phyloP scores from a whole-genome alignment of 2,113 vertebrate genomes.

The Xenopus borealis region DNA sequence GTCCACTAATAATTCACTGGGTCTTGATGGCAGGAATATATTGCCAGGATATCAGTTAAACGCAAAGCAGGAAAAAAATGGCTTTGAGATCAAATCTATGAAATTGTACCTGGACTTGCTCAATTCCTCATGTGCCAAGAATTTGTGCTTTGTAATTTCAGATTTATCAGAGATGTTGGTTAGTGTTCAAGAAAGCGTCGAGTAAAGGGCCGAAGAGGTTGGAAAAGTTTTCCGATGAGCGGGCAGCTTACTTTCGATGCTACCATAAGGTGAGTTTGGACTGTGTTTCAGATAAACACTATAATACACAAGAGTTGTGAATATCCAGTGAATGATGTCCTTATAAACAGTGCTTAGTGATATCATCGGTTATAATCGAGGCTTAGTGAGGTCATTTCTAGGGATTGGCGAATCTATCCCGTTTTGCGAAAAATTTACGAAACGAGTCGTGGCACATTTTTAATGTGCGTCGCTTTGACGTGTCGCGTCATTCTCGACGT shows the following conservation, averaged over 20 bases:
- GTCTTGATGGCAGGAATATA: not conserved
- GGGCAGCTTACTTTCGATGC: constrained; percentile 75
- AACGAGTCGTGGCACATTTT: too few relatives aligned
- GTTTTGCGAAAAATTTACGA: too few relatives aligned
- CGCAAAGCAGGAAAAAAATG: not conserved
- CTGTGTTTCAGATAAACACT: too few relatives aligned
- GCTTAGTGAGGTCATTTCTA: too few relatives aligned
- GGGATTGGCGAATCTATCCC: too few relatives aligned
- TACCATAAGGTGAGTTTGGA: constrained; percentile 73
- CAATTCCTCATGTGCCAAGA: not conserved
- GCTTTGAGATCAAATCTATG: not conserved
- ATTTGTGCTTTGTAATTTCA: constrained; percentile 56
- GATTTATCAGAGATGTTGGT: constrained; percentile 82
- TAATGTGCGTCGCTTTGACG: too few relatives aligned
- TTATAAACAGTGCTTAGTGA: too few relatives aligned
- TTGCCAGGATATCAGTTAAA: not conserved
- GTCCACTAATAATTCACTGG: not conserved
- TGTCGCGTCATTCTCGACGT: too few relatives aligned
- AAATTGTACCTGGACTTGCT: not conserved
- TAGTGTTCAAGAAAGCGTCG: constrained; percentile 80
- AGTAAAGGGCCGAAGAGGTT: constrained; percentile 80
- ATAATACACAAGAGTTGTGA: too few relatives aligned
- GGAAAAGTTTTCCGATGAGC: constrained; percentile 80
- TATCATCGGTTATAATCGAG: too few relatives aligned
- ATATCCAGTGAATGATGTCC: too few relatives aligned